Base-by-base conservation (phyloP, 2,888 invertebrate genomes). In the Molanna angustata region DNA sequence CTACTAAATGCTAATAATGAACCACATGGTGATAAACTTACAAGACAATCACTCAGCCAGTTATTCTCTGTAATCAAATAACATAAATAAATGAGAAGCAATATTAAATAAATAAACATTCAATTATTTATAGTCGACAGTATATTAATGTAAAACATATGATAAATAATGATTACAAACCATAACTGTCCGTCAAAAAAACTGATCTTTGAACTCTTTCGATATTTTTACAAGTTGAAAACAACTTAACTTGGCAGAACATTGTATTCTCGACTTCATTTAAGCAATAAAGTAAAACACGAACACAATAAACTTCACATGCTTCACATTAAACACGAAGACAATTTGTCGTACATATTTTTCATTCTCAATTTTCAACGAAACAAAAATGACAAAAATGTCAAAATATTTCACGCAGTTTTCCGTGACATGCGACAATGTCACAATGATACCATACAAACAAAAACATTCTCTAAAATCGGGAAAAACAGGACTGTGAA, bases 171-270 rank as follows among this genome's bases (percentile, higher is more conserved):
- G 27, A 27, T 7, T 7, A 37, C 53, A 49, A 64, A 72, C 77
- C 74, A 67, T 74, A 74, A 65, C 67, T 73, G 62, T 80, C 80
- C 16, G 73, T 67, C 56, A 82, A 71, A 60, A 80, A 82, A 58
- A 83, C 72, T 49, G 78, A 78, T 65, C 80, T 72, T 57, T 78
- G 80, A 49, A 83, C 69, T 64, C 75, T 78, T 39, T 73, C 72
- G 62, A 82, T 76, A 70, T 83, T 82, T 41, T 79, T 77, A 64
- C 83, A 80, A 62, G 76, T 79, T 27, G 81, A 82, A 63, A 81
- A 77, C 62, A 76, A 72, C 68, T 82, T 82, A n/a, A 83, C 77
- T 71, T 82, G 82, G 66, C 83, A 83, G 55, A 73, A 69, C 77
- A 78, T 76, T 47, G 9, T 57, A 13, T 18, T 3, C 27, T 27